Conservation (phyloP, 2,888 invertebrate species). For the Timandra comae region DNA sequence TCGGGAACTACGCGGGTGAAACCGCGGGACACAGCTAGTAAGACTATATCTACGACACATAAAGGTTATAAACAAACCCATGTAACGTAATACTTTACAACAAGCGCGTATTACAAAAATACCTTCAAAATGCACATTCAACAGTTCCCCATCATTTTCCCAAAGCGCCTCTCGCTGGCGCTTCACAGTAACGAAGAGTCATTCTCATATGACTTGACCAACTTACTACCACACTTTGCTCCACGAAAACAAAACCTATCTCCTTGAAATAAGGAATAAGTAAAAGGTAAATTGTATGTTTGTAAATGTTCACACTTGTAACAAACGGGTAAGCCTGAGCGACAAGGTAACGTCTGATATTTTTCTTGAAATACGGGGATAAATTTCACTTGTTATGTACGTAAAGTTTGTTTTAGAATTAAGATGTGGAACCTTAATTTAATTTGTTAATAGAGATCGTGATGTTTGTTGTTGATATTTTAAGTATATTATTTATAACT, state of each 20-base stretch:
- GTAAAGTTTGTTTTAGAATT: too few species aligned
- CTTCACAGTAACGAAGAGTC: conserved; percentile 37
- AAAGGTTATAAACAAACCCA: too few species aligned
- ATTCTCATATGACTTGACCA: conserved; percentile 23
- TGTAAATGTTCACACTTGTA: conserved; percentile 26
- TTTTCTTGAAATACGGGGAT: conserved; percentile 19
- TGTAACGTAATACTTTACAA: too few species aligned
- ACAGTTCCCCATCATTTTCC: conserved; percentile 38
- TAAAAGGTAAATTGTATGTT: background rate
- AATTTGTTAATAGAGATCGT: too few species aligned
- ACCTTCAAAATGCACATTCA: conserved; percentile 37
- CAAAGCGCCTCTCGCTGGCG: conserved; percentile 21
- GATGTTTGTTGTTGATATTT: too few species aligned
- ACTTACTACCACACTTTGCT: conserved; percentile 1
- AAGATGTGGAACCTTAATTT: too few species aligned
- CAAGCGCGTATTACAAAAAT: too few species aligned
- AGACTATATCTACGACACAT: too few species aligned
- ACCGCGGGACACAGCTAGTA: too few species aligned
- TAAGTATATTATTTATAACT: too few species aligned
- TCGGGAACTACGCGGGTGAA: too few species aligned
- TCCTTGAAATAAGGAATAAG: background rate
- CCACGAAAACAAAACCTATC: conserved; percentile 5
- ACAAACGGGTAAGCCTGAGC: conserved; percentile 25
- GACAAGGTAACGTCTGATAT: conserved; percentile 28
- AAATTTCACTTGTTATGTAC: conserved; percentile 7